These are phyloP conservation scores for Stichopus chloronotus DNA, from an alignment of 35 echinoderm and acorn worm genomes.

Conservation along the genomic window DNA sequence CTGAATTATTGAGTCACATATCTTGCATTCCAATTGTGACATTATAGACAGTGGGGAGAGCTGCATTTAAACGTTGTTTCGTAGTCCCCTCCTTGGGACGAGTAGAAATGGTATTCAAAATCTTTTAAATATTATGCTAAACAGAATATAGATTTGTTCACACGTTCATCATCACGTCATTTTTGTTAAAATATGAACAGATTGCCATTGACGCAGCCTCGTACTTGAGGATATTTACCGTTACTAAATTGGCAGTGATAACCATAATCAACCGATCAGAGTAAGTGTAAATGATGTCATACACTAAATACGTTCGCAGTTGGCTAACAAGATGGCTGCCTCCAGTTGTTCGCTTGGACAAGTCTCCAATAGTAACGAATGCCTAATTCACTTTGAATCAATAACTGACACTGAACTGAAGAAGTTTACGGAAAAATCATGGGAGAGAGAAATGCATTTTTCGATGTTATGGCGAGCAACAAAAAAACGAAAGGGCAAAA, in stretches of 20 bases:
- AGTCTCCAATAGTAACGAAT: constrained; percentile 10
- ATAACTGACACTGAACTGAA: constrained; percentile 19
- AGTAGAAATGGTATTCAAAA: background rate
- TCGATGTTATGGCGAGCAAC: background rate
- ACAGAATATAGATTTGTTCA: constrained; percentile 7
- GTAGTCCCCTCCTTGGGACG: constrained; percentile 17
- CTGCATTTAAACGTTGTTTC: constrained; percentile 20
- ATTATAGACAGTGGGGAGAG: constrained; percentile 23
- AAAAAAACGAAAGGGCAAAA: background rate
- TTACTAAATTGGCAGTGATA: constrained; percentile 29
- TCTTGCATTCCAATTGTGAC: too few species aligned
- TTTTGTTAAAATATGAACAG: background rate
- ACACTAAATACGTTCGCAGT: background rate
- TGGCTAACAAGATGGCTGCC: constrained; percentile 26
- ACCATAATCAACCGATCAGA: constrained; percentile 2
- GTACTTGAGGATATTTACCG: constrained; percentile 14
- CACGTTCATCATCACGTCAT: constrained; percentile 16
- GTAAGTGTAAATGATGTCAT: constrained; percentile 20
- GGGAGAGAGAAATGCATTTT: background rate
- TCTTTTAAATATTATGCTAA: constrained; percentile 23
- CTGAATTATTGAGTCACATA: too few species aligned
- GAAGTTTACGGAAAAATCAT: constrained; percentile 18
- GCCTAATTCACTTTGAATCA: constrained; percentile 36
- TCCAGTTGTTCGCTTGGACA: background rate
- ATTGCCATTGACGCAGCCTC: constrained; percentile 28